A percentile compares a stretch with the other conserved stretches of the same genome.
phyloP scores from a whole-genome alignment of 1,140 invertebrate species.

The Eumaeus atala region DNA sequence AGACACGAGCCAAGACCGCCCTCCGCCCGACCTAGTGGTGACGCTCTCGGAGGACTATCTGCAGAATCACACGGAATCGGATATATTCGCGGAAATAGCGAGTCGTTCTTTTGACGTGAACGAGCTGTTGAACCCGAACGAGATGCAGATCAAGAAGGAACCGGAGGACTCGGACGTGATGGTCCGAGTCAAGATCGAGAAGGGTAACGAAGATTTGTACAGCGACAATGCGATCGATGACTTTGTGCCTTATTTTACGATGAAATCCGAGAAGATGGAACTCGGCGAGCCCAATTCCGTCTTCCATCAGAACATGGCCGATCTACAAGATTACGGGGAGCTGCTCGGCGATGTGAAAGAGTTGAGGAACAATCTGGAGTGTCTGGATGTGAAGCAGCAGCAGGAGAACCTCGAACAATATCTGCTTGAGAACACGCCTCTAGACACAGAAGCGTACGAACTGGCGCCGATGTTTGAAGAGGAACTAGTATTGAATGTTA shows the following conservation, averaged over 20 bases:
- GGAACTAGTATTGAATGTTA: constrained; percentile 54
- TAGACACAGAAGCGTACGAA: constrained; percentile 59
- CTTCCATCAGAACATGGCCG: constrained; percentile 63
- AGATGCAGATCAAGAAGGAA: constrained; percentile 62
- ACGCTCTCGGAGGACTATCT: constrained; percentile 53
- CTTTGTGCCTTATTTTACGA: constrained; percentile 58
- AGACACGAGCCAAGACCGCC: constrained; percentile 26
- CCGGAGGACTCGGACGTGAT: constrained; percentile 32
- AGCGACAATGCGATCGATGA: constrained; percentile 66
- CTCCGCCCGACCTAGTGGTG: constrained; percentile 46
- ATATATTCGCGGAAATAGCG: constrained; percentile 59
- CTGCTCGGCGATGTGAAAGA: constrained; percentile 57
- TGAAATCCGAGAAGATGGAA: constrained; percentile 48
- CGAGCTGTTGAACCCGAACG: constrained; percentile 48
- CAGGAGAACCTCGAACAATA: constrained; percentile 63
- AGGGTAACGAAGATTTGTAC: constrained; percentile 42
- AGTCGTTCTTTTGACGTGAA: constrained; percentile 57
- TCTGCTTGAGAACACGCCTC: constrained; percentile 61
- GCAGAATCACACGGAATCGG: constrained; percentile 46
- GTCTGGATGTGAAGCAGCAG: constrained; percentile 54
- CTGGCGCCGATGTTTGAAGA: constrained; percentile 60
- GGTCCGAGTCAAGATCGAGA: constrained; percentile 43
- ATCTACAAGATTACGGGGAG: constrained; percentile 65
- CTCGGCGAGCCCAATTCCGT: constrained; percentile 53
- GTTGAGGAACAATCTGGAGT: constrained; percentile 49